phyloP scores from a whole-genome alignment of 2,797 vertebrate genomes.

The Euthynnus affinis region DNA sequence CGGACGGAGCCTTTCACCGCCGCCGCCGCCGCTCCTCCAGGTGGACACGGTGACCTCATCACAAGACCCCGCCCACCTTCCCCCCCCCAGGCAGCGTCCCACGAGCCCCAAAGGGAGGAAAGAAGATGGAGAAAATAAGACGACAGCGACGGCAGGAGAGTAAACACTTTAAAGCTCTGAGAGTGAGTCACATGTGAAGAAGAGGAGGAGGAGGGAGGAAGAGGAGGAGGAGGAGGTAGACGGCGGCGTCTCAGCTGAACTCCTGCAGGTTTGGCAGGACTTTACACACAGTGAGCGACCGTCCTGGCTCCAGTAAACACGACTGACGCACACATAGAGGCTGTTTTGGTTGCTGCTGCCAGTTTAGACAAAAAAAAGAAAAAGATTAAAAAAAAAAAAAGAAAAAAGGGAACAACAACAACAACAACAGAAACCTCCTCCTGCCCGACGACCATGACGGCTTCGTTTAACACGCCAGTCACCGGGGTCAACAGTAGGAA shows the following conservation, averaged over 20 bases:
- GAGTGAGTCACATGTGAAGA: too few species aligned
- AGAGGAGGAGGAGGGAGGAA: not conserved
- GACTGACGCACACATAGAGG: conserved; percentile 3
- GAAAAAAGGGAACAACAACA: not conserved
- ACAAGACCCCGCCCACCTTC: too few species aligned
- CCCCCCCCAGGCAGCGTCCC: not conserved
- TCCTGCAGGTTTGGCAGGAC: conserved; percentile 8
- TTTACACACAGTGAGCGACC: too few species aligned
- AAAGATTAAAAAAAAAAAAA: not conserved
- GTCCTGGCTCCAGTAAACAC: conserved; percentile 8
- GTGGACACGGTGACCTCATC: too few species aligned
- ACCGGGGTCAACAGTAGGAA: conserved; percentile 31
- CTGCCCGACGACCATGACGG: conserved; percentile 4
- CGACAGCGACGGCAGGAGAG: too few species aligned
- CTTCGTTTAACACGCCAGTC: conserved; percentile 38
- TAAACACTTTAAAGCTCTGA: too few species aligned
- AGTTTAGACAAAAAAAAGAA: conserved; percentile 1
- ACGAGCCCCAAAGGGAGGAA: not conserved
- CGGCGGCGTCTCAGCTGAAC: not conserved
- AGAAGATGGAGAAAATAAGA: too few species aligned
- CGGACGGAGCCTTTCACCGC: too few species aligned
- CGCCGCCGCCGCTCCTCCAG: too few species aligned
- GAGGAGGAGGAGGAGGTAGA: not conserved
- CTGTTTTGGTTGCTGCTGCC: too few species aligned
- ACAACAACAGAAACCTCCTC: conserved; percentile 35